These are phyloP conservation scores for Pogona vitticeps DNA, from an alignment of 2,113 vertebrate species.

Conservation along the genomic window DNA sequence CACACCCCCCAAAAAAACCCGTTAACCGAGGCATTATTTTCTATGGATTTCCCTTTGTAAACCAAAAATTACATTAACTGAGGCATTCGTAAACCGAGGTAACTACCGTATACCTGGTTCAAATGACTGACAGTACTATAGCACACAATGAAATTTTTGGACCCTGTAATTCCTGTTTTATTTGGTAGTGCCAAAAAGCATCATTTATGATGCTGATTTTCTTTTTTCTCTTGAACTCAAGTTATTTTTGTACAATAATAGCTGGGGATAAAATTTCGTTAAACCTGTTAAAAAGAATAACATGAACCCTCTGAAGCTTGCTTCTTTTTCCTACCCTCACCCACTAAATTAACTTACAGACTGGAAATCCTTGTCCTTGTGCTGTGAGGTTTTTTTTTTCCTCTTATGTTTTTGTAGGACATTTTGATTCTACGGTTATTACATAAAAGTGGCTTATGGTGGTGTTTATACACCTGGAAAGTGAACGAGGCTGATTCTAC, in stretches of 20 bases:
- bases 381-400: conserved; percentile 36
- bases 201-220: conserved; percentile 45
- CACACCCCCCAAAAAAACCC: too few relatives aligned
- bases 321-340: conserved; percentile 36
- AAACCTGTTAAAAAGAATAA: conserved; percentile 58
- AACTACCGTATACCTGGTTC: conserved; percentile 13
- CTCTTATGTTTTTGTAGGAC: conserved; percentile 62
- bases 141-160: conserved; percentile 41
- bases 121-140: conserved; percentile 30
- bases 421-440: conserved; percentile 59
- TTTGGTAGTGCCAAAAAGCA: too few relatives aligned
- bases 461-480: conserved; percentile 72
- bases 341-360: conserved; percentile 28
- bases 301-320: conserved; percentile 55
- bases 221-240: conserved; percentile 53
- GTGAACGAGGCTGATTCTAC: conserved; percentile 40
- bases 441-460: conserved; percentile 60
- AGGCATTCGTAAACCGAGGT: too few relatives aligned
- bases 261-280: conserved; percentile 62
- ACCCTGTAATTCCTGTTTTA: conserved; percentile 48
- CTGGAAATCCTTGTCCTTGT: conserved; percentile 43
- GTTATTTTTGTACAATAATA: conserved; percentile 57
- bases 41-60: too few relatives aligned
- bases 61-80: too few relatives aligned
- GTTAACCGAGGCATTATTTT: too few relatives aligned